Evolutionary conservation across 2,888 invertebrate species (phyloP), one percentile per base, ranked within the genome.

Genomic region (Tetragonula carbonaria): DNA sequence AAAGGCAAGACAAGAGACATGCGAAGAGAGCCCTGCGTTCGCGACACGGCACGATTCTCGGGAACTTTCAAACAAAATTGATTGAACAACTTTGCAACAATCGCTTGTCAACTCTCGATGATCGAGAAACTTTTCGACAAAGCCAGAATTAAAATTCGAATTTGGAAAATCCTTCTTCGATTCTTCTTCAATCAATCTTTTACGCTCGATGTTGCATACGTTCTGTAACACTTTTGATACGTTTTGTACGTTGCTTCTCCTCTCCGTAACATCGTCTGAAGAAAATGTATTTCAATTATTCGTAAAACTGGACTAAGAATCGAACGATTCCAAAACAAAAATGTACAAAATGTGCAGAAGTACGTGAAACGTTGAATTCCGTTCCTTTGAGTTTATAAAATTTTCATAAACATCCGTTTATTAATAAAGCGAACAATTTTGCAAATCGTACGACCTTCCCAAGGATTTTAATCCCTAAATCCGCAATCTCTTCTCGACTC

Each of bases 31-130:
- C 62, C 55, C 33, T 33, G 33, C 55, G 51, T 33, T 70, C 74
- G 84, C 21, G 84, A 74, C 84, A 55, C 59, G 18, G 57, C 33
- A 62, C 70, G 67, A 65, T 23, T 59, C 45, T 78, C 33, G 4
- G 51, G n/a, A 62, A 14, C 3, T 33, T 53, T 14, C 4, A 3
- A 28, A 23, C 4, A 50, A 23, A 28, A 13, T n/a, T n/a, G 6
- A 33, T 21, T 4, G 2, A 28, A 28, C 0, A 62, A 2, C 18
- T 18, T 18, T 62, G 0, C 28, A 62, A 62, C 16, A 62, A 8
- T 18, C 1, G 2, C 4, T 5, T 5, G 6, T 18, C 14, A 16
- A 53, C 14, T 53, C 5, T 18, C 18, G 18, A 16, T 5, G 53
- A 62, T 28, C 4, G 1, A 28, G 28, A 16, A 16, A 62, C 3